Base-by-base conservation (phyloP, 2,797 vertebrate species). In the Aphelocoma californica region DNA sequence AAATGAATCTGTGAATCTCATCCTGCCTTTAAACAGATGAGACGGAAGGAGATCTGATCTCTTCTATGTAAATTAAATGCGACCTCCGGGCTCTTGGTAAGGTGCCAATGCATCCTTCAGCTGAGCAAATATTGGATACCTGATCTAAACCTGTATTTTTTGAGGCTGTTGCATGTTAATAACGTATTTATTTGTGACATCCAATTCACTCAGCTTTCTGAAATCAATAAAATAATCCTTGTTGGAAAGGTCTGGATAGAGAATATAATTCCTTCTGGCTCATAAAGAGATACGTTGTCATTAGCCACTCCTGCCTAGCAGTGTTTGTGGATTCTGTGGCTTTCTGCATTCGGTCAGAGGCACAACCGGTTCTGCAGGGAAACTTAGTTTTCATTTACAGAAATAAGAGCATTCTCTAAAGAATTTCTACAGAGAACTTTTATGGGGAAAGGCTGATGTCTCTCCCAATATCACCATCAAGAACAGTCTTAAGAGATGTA, bases 401-500 rank as follows among this genome's bases (percentile, higher is more conserved):
- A 90, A 75, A 89, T 56, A 93, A 9, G 21, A 87, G 5, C 47
- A 31, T 21, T 97, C 57, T 42, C 88, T 93, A 72, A 80, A 95
- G 54, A 97, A 56, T 75, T 72, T 45, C 53, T 94, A 56, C n/a
- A 36, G 45, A 95, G 38, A 60, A 40, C 12, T 92, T 83, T 16
- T 90, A 88, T 57, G 32, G 53, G 31, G 79, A 97, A 97, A 96
- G 61, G 70, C 58, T 97, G 71, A 31, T 94, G 93, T 97, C 75
- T 93, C 71, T 86, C 66, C 58, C 83, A 96, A 44, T 97, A 95
- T 83, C 95, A 56, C 69, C 61, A 14, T 75, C 77, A 97, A 74
- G 89, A 96, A 83, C 65, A 28, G 54, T 86, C 81, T 95, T 90
- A 48, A 61, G 69, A 93, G 31, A 70, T 34, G 20, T 48, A 50